Evolutionary conservation across 2,113 vertebrate species (phyloP).

Genomic region (Prunella fulvescens): DNA sequence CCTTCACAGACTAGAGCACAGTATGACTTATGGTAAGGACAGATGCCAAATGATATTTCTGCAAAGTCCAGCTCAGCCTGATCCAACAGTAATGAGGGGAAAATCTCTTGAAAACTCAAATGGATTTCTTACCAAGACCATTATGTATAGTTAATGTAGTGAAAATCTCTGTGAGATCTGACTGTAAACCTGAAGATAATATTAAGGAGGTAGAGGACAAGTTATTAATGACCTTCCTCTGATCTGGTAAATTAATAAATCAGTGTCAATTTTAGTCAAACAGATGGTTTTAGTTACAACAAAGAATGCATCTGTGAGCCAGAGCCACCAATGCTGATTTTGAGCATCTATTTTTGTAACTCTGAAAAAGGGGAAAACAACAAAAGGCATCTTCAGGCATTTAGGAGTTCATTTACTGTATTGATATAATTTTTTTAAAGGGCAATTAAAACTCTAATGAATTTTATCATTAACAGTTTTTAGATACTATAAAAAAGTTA

Average conservation of each 20-base stretch:
- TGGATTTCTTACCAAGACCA: background rate
- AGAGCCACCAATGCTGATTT: background rate
- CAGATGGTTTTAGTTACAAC: background rate
- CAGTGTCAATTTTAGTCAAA: background rate
- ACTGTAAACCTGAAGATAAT: background rate
- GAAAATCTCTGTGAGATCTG: background rate
- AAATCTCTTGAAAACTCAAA: background rate
- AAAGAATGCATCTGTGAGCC: background rate
- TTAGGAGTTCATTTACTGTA: background rate
- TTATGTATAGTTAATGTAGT: background rate
- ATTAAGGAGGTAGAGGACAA: background rate
- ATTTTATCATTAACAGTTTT: background rate
- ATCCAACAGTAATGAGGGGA: background rate
- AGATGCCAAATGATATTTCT: background rate
- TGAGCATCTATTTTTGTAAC: background rate
- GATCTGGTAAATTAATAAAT: constrained; percentile 5
- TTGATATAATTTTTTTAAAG: background rate
- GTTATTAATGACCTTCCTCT: background rate
- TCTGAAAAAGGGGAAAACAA: background rate
- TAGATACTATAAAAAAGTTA: background rate
- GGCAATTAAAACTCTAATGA: background rate
- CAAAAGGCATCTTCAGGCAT: background rate
- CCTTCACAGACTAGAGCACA: background rate
- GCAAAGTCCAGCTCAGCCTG: background rate
- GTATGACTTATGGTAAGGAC: background rate